Evolutionary conservation across 2,888 invertebrate species (phyloP).

Genomic region (Hofmannophila pseudospretella): DNA sequence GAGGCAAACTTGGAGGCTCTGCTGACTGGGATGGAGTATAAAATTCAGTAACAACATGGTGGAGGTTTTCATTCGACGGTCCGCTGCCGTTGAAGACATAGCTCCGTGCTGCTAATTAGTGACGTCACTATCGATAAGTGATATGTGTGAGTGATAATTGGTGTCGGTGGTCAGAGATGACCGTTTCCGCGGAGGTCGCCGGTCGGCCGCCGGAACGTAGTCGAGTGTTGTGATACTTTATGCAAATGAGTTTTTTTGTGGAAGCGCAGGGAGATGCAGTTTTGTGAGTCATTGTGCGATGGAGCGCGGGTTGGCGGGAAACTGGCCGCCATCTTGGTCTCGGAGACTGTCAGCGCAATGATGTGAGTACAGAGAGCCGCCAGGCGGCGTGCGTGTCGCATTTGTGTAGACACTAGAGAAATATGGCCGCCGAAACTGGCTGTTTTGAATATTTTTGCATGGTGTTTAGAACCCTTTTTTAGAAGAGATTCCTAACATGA

Average conservation of each 20-base stretch:
- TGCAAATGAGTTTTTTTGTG: conserved; percentile 41
- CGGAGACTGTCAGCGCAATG: conserved; percentile 45
- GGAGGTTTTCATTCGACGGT: conserved; percentile 75
- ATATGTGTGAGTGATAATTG: conserved; percentile 2
- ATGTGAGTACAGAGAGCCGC: conserved; percentile 44
- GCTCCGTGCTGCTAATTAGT: conserved; percentile 68
- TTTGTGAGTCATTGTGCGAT: conserved; percentile 34
- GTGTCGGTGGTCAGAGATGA: background rate
- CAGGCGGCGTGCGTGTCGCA: conserved; percentile 69
- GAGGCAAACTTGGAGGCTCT: conserved; percentile 79
- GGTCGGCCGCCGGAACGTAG: background rate
- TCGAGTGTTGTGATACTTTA: conserved; percentile 26
- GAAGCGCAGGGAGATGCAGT: conserved; percentile 38
- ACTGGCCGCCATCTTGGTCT: conserved; percentile 64
- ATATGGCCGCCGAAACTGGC: conserved; percentile 51
- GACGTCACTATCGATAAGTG: conserved; percentile 32
- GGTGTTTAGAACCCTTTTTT: conserved; percentile 22
- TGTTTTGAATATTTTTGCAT: conserved; percentile 73
- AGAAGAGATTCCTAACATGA: too few relatives aligned
- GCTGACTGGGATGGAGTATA: conserved; percentile 77
- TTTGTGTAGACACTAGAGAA: conserved; percentile 38
- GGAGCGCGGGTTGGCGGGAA: conserved; percentile 28
- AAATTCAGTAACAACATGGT: conserved; percentile 78
- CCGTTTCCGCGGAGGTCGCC: conserved; percentile 3
- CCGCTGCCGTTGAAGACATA: conserved; percentile 73